Base-by-base conservation (phyloP, 2,888 invertebrate species). In the Pharmacophagus antenor region DNA sequence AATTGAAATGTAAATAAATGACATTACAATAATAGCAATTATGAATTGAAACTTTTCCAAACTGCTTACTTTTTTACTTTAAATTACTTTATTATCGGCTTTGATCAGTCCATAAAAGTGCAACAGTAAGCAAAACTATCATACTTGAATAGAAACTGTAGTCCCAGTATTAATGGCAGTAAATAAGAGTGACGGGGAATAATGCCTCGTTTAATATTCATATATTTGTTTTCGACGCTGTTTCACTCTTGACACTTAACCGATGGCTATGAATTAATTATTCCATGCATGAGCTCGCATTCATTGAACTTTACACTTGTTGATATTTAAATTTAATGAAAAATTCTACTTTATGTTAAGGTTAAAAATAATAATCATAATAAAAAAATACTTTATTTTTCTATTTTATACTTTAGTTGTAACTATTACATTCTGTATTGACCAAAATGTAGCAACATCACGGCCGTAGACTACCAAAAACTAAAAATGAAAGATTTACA, bases 181-280 rank as follows among this genome's bases (percentile, higher is more conserved):
- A 67, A 70, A 73, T 74, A 70, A 70, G 67, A 71, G 66, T 68
- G 74, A 71, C 72, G 72, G 69, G 75, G 70, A 79, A 72, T 78
- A 79, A 80, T 76, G 72, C 70, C 72, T 72, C 75, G 74, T 81
- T 85, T 73, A 81, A 82, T 85, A 87, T 87, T 86, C 85, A 85
- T 85, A 79, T 85, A 84, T 85, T 86, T 85, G 84, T 85, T 84
- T 84, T 82, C 73, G 74, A 80, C 74, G 76, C 69, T 70, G 72
- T 73, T 77, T 74, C 73, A 67, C 70, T 67, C 78, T n/a, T 75
- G 83, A 80, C 85, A 81, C 76, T 81, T 84, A 72, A 85, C 77
- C 67, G 82, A 85, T 86, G 78, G 73, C 67, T 73, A 64, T 68
- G 68, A 80, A 85, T 85, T 82, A 83, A 84, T 85, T 84, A 84